These are phyloP conservation scores for Meleagris gallopavo DNA, from an alignment of 2,113 vertebrate species.

Conservation along the genomic window DNA sequence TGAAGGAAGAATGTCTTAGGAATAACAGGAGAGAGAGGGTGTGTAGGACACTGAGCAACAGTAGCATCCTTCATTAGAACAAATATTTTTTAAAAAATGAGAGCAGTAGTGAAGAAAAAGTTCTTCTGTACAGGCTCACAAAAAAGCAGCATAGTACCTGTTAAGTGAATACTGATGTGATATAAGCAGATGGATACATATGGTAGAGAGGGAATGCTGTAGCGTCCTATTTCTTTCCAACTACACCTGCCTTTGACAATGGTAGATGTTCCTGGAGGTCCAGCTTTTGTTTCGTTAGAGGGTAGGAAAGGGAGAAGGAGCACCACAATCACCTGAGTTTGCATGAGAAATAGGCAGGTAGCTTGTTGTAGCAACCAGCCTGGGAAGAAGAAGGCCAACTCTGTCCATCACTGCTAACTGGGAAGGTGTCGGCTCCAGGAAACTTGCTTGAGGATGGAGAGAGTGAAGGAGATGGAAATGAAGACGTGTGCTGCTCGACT, in stretches of 20 bases:
- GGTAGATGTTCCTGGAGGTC: background rate
- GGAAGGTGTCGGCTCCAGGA: background rate
- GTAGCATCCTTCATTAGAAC: background rate
- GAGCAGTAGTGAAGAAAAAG: background rate
- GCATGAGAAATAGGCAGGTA: background rate
- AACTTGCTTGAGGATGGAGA: background rate
- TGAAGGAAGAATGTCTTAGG: background rate
- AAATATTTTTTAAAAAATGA: background rate
- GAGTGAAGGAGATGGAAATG: background rate
- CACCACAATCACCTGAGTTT: background rate
- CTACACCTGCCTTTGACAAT: background rate
- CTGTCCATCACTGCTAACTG: background rate
- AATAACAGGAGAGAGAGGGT: background rate
- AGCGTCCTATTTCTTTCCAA: background rate
- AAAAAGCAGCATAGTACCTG: background rate
- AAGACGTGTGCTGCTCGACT: background rate
- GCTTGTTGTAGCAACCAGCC: background rate
- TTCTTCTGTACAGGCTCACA: background rate
- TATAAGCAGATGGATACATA: background rate
- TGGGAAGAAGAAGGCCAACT: background rate
- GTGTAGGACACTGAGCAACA: background rate
- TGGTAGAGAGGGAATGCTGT: background rate
- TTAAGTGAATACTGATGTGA: background rate
- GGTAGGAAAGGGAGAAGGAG: background rate
- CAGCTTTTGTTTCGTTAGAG: background rate